Evolutionary conservation across 2,113 vertebrate species (phyloP).

Genomic region (Climacteris rufus): DNA sequence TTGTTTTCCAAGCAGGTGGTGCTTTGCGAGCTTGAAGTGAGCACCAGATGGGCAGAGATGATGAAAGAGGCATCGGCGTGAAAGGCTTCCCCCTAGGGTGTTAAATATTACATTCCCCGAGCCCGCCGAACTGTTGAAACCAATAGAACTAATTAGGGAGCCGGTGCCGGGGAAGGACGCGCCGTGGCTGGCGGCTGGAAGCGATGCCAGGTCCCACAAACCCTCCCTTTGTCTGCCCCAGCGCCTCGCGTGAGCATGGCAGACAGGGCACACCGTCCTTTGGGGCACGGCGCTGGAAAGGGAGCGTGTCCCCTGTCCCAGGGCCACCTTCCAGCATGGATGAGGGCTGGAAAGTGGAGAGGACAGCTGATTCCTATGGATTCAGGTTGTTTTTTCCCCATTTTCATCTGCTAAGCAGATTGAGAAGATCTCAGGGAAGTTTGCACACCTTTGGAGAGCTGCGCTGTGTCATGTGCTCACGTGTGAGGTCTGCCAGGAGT

Average conservation of each 20-base stretch:
- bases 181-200: background rate
- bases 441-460: background rate
- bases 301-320: accelerated
- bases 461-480: accelerated
- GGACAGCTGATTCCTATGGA: background rate
- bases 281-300: background rate
- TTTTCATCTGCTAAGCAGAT: background rate
- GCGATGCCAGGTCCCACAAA: background rate
- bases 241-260: accelerated
- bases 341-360: background rate
- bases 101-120: slow-evolving; percentile 67
- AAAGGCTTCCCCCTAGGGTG: slow-evolving; percentile 61
- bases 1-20: slow-evolving; percentile 62
- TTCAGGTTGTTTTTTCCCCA: accelerated
- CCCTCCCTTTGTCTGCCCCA: background rate
- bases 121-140: slow-evolving; percentile 49
- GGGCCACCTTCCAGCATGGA: accelerated
- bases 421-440: background rate
- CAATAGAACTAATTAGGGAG: slow-evolving; percentile 63
- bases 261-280: accelerated
- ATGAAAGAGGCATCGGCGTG: slow-evolving; percentile 65
- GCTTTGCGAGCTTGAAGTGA: slow-evolving; percentile 49
- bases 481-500: background rate
- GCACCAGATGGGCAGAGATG: slow-evolving; percentile 69
- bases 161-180: background rate